These are phyloP conservation scores for Catocala sponsa DNA, from an alignment of 2,888 invertebrate species.

Conservation along the genomic window DNA sequence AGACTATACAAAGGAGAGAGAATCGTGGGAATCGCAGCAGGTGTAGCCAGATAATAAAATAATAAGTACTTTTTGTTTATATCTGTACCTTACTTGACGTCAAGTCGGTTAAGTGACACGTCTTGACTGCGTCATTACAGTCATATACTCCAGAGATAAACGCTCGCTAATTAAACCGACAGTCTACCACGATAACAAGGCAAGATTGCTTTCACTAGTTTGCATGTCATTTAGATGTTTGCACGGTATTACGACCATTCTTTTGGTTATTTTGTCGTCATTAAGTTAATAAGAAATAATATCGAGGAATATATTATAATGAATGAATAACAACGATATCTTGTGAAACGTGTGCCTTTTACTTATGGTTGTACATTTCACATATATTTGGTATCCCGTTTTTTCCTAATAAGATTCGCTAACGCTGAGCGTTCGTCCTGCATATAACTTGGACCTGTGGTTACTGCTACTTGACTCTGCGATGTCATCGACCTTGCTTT, in stretches of 20 bases:
- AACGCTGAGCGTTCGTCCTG: no score
- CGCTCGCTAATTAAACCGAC: slow-evolving; percentile 25
- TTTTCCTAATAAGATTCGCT: no score
- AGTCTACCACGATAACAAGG: slow-evolving; percentile 14
- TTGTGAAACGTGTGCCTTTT: no score
- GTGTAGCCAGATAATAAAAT: slow-evolving; percentile 68
- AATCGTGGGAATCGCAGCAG: slow-evolving; percentile 78
- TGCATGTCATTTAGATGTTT: slow-evolving; percentile 1
- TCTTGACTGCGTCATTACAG: slow-evolving; percentile 41
- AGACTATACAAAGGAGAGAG: slow-evolving; percentile 63
- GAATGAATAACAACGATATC: no score
- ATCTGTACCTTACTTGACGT: slow-evolving; percentile 22
- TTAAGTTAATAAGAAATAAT: background rate
- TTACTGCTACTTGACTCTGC: no score
- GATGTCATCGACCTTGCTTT: no score
- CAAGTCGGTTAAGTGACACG: slow-evolving; percentile 34
- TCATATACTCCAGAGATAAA: slow-evolving; percentile 20
- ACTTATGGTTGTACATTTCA: no score
- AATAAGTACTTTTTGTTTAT: slow-evolving; percentile 58
- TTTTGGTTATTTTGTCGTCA: background rate
- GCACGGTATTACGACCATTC: background rate
- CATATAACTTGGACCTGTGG: no score
- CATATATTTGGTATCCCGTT: no score
- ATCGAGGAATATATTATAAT: no score
- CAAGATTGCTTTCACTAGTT: slow-evolving; percentile 1